These are phyloP conservation scores for Cochlearius cochlearius DNA, from an alignment of 2,113 vertebrate genomes.

Conservation along the genomic window DNA sequence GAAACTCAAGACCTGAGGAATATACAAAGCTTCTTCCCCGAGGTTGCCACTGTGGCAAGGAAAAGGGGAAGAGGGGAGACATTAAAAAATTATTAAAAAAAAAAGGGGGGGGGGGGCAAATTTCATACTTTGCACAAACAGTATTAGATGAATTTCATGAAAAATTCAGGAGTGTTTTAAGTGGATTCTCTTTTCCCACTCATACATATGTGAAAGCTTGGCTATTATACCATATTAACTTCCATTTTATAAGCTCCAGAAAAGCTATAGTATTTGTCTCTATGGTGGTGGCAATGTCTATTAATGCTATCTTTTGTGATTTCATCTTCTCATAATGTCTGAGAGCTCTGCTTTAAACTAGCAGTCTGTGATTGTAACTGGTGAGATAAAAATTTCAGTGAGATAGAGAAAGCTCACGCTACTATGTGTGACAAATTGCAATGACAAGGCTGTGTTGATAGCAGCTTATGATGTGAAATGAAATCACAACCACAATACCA, in stretches of 20 bases:
- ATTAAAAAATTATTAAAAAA: not conserved
- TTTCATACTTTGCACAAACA: not conserved
- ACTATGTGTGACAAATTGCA: constrained; percentile 59
- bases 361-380: constrained; percentile 43
- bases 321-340: constrained; percentile 56
- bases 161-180: not conserved
- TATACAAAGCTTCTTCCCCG: not conserved
- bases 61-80: not conserved
- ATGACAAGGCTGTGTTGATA: constrained; percentile 68
- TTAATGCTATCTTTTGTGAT: constrained; percentile 58
- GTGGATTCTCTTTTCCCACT: not conserved
- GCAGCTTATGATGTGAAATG: constrained; percentile 60
- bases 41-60: not conserved
- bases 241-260: not conserved
- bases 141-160: not conserved
- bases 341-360: constrained; percentile 45
- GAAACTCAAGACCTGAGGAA: not conserved
- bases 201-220: not conserved
- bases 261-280: constrained; percentile 8
- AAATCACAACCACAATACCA: constrained; percentile 46
- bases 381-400: constrained; percentile 56
- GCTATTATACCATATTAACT: not conserved
- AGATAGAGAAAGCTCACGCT: constrained; percentile 24
- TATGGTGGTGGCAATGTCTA: constrained; percentile 7
- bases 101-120: not conserved